Evolutionary conservation across 1,140 invertebrate species (phyloP).

Genomic region (Halictus rubicundus): DNA sequence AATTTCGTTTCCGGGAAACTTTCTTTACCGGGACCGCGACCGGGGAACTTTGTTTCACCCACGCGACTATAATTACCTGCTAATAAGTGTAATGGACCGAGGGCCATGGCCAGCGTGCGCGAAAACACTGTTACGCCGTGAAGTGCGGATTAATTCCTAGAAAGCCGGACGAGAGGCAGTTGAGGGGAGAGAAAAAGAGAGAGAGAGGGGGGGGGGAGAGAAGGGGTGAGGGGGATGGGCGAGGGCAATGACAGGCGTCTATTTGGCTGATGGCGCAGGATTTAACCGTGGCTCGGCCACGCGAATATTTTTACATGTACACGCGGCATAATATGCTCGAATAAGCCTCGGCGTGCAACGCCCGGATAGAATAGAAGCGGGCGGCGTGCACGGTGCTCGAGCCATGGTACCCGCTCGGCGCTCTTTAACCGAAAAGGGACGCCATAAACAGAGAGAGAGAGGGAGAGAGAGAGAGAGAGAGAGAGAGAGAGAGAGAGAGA

Average conservation of each 20-base stretch:
- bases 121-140: slow-evolving; percentile 1
- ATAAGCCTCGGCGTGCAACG: slow-evolving; percentile 1
- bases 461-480: no score
- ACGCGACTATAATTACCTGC: slow-evolving; percentile 41
- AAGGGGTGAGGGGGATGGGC: background rate
- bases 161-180: no score
- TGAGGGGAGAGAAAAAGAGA: no score
- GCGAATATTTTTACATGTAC: slow-evolving; percentile 55
- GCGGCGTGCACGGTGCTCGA: slow-evolving; percentile 26
- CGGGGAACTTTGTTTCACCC: slow-evolving; percentile 20
- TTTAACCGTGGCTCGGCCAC: slow-evolving; percentile 40
- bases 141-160: background rate
- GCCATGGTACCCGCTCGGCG: slow-evolving; percentile 7
- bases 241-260: slow-evolving; percentile 47
- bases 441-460: background rate
- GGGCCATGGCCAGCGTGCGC: background rate
- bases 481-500: background rate
- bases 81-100: slow-evolving; percentile 63
- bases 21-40: background rate
- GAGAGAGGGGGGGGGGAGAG: no score
- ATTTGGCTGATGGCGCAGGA: slow-evolving; percentile 57
- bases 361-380: slow-evolving; percentile 10
- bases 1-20: background rate
- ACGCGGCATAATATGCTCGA: slow-evolving; percentile 56
- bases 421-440: slow-evolving; percentile 14